Evolutionary conservation across 1,140 invertebrate species (phyloP).

Genomic region (Muscidifurax raptorellus): DNA sequence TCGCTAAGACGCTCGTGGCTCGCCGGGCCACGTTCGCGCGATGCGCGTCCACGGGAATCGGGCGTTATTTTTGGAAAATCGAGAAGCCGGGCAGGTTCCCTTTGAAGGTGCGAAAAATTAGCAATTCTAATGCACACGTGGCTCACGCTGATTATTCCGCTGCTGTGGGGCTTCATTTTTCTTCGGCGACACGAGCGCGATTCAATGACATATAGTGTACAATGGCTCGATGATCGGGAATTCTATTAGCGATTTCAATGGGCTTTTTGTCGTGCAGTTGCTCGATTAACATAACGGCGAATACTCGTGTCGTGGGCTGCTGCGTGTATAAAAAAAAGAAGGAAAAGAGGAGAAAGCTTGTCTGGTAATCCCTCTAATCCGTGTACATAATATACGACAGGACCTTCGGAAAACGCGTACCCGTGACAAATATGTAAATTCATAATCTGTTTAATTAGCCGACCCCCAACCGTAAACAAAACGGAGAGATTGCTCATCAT

Average conservation of each 20-base stretch:
- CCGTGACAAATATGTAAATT: neutral
- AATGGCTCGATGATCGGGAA: constrained; percentile 1
- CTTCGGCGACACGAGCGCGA: neutral
- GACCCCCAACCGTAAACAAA: neutral
- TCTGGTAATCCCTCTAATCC: neutral
- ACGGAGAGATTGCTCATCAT: neutral
- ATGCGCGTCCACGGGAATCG: constrained; percentile 50
- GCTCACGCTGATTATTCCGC: neutral
- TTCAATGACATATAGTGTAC: neutral
- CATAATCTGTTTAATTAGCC: neutral
- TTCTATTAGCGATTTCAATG: neutral
- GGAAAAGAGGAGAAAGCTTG: too few species aligned
- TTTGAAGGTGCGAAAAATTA: neutral
- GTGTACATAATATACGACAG: neutral
- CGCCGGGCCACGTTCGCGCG: constrained; percentile 55
- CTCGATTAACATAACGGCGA: neutral
- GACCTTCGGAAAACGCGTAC: neutral
- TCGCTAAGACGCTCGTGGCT: constrained; percentile 58
- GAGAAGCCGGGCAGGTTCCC: neutral
- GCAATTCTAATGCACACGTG: constrained; percentile 20
- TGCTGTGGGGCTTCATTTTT: neutral
- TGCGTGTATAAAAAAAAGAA: neutral
- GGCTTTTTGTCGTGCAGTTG: too few species aligned
- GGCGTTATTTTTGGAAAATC: neutral
- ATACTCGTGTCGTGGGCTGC: neutral